Evolutionary conservation across 2,797 vertebrate genomes (phyloP), one percentile per base, ranked within the genome.

Genomic region (Anableps anableps): DNA sequence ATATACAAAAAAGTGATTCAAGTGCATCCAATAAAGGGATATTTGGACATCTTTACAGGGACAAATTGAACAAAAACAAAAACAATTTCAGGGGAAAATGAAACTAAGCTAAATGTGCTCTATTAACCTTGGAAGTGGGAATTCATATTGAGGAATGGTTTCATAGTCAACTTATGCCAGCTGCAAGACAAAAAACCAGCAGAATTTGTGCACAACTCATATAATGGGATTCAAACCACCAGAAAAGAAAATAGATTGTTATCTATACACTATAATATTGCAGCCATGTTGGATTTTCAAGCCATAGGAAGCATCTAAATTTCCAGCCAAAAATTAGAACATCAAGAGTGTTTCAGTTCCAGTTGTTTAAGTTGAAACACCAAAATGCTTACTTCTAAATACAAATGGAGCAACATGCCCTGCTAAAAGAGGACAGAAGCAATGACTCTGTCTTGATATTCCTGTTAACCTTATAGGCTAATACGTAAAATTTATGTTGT

Each of bases 11-110:
- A 75, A 77, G 66, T 66, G 75, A 85, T 34, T 8, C 53, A 74
- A 77, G 80, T 80, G 83, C 81, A 88, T 19, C 58, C 29, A 29
- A 60, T 80, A 71, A 10, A 66, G 29, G 38, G 71, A 84, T 47
- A 72, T 55, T 82, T 78, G 1, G 38, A 84, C 78, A 77, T 31
- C 31, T 77, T 50, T 23, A 76, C 29, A 83, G 26, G 50, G 11
- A 31, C 2, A 68, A 72, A 62, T 53, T 26, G 48, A 38, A 58
- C 41, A 21, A 78, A 48, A 79, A 34, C 29, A 31, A 58, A 29
- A 73, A 55, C 36, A 26, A 68, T 76, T 13, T 62, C 72, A 45
- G 26, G 38, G 23, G 5, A 45, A 71, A 79, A 50, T 72, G 17
- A 62, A 72, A 21, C 72, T 21, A 68, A 76, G 38, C 38, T 62